Conservation (phyloP, 2,113 vertebrate species). For the Hystrix cristata region DNA sequence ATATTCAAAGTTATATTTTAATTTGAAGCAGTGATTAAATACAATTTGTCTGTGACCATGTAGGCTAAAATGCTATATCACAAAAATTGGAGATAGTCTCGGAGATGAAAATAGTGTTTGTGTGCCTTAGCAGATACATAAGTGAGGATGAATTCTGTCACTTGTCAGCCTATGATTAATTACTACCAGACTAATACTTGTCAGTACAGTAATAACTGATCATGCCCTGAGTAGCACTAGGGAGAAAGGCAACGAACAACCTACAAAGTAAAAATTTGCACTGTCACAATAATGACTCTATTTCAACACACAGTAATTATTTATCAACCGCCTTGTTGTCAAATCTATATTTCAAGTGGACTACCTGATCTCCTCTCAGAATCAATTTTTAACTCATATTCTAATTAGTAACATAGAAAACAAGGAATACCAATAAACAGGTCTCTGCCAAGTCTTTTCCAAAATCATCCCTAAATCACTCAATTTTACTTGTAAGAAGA, state of each 20-base stretch:
- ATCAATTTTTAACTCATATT: constrained; percentile 44
- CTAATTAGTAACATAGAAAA: constrained; percentile 57
- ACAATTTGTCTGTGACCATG: constrained; percentile 63
- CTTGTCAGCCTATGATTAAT: constrained; percentile 82
- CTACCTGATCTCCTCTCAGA: constrained; percentile 8
- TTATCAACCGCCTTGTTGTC: constrained; percentile 70
- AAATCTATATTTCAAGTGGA: constrained; percentile 55
- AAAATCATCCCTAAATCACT: constrained; percentile 16
- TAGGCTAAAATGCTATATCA: constrained; percentile 73
- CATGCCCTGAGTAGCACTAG: constrained; percentile 73
- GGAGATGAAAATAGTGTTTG: constrained; percentile 69
- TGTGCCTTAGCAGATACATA: constrained; percentile 74
- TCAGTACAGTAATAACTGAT: constrained; percentile 85
- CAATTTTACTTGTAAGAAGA: background rate
- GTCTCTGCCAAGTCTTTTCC: background rate
- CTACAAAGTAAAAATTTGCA: constrained; percentile 68
- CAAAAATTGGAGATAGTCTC: constrained; percentile 54
- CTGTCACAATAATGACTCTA: constrained; percentile 70
- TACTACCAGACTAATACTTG: constrained; percentile 83
- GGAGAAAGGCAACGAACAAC: constrained; percentile 79
- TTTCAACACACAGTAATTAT: constrained; percentile 75
- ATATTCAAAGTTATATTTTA: constrained; percentile 58
- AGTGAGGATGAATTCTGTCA: constrained; percentile 74
- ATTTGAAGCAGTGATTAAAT: constrained; percentile 78
- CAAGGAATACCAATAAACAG: background rate